Evolutionary conservation across 2,797 vertebrate genomes (phyloP), one percentile per base, ranked within the genome.

Genomic region (Numenius phaeopus): DNA sequence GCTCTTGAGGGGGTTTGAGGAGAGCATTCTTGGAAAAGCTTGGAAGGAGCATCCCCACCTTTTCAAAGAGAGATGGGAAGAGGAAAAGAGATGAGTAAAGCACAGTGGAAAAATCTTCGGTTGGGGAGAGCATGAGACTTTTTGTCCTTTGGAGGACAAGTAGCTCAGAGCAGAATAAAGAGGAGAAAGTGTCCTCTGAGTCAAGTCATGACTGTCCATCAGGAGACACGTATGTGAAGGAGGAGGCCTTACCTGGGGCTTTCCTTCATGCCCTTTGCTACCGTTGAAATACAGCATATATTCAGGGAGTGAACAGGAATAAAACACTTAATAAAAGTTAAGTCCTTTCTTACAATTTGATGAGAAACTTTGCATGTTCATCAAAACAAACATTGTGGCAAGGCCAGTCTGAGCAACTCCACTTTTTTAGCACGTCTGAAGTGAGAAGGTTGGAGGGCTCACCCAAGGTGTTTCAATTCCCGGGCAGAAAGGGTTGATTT

Each of bases 1-100:
- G 15, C 3, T 61, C 40, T 67, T 22, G 17, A 34, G 8, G 11
- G 11, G 23, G 4, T 10, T 22, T 44, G 26, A 47, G 24, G 37
- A 26, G 24, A 22, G 14, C 0, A 1, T 70, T 70, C 14, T 37
- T 62, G 10, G 0, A 3, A 18, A 37, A 29, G 32, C 32, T 23
- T 24, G 65, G 65, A 49, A 19, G 57, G 39, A 64, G 32, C 23
- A 34, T n/a, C 58, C 50, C 50, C 20, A 22, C 27, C 39, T 59
- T 54, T 4, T 12, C 4, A 5, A 16, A 27, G 14, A 26, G 29
- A 39, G 30, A 10, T 18, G 12, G 17, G 21, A 46, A 61, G 39
- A 37, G 13, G 32, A 21, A 21, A 9, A 71, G 58, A 49, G 65
- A 16, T 19, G 19, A 52, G 11, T 34, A 26, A 90, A 72, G 17